phyloP scores from a whole-genome alignment of 30 jellyfish, hydroid and myxozoan species.

The Nemopilema nomurai region DNA sequence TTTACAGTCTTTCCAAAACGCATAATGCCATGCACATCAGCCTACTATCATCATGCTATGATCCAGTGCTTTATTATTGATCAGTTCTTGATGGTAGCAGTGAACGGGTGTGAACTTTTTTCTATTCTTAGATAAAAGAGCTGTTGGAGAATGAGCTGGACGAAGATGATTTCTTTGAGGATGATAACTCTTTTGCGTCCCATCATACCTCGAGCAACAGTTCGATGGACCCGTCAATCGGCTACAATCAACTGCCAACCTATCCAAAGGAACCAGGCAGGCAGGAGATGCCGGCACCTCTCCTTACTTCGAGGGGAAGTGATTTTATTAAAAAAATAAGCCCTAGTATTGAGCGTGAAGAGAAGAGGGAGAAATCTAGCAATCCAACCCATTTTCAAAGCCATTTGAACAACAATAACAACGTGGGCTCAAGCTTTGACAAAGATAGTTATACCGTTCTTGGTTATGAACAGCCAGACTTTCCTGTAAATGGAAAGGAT shows the following conservation, averaged over 20 bases:
- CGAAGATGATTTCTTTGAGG: slow-evolving; percentile 84
- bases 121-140: slow-evolving; percentile 65
- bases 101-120: neutral
- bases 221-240: slow-evolving; percentile 20
- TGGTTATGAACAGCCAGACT: neutral
- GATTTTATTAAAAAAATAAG: slow-evolving; percentile 25
- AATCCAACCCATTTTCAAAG: neutral
- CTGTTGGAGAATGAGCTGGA: slow-evolving; percentile 75
- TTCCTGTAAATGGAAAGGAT: neutral
- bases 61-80: neutral
- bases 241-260: slow-evolving; percentile 10
- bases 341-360: neutral
- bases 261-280: neutral
- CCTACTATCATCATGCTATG: neutral
- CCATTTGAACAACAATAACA: neutral
- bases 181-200: slow-evolving; percentile 61
- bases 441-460: neutral
- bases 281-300: slow-evolving; percentile 12
- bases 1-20: no score
- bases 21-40: neutral
- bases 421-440: neutral
- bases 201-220: slow-evolving; percentile 32
- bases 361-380: neutral
- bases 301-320: slow-evolving; percentile 58
- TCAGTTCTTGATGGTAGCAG: neutral